These are phyloP conservation scores for Ecdyonurus torrentis DNA, from an alignment of 2,888 invertebrate species.

Conservation along the genomic window DNA sequence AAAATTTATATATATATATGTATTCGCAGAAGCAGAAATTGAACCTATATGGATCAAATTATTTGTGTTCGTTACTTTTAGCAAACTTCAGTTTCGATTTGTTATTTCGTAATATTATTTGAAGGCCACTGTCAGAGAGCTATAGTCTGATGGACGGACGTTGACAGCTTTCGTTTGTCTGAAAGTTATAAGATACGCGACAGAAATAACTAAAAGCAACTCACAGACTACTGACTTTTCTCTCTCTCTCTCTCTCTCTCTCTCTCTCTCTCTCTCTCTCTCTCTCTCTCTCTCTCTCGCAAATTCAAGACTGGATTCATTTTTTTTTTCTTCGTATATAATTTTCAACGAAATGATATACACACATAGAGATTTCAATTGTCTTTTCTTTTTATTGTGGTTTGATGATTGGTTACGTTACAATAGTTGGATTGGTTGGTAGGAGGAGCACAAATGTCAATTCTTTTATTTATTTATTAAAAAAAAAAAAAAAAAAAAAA, in stretches of 20 bases:
- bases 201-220: not conserved
- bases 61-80: too few relatives aligned
- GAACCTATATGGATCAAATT: too few relatives aligned
- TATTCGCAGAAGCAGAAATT: too few relatives aligned
- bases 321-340: not conserved
- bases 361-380: not conserved
- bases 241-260: too few relatives aligned
- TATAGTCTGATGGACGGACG: not conserved
- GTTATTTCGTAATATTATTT: too few relatives aligned
- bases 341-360: not conserved
- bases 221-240: too few relatives aligned
- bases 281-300: too few relatives aligned
- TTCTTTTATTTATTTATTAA: too few relatives aligned
- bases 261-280: too few relatives aligned
- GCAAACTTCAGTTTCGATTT: too few relatives aligned
- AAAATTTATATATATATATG: too few relatives aligned
- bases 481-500: too few relatives aligned
- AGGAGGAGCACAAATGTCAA: not conserved
- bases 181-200: not conserved
- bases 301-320: not conserved
- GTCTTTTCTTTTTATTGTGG: not conserved
- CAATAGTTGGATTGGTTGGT: not conserved
- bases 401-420: not conserved
- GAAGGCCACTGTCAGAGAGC: not conserved
- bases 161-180: not conserved